phyloP scores from a whole-genome alignment of 2,888 invertebrate species.

The Geotrupes spiniger region DNA sequence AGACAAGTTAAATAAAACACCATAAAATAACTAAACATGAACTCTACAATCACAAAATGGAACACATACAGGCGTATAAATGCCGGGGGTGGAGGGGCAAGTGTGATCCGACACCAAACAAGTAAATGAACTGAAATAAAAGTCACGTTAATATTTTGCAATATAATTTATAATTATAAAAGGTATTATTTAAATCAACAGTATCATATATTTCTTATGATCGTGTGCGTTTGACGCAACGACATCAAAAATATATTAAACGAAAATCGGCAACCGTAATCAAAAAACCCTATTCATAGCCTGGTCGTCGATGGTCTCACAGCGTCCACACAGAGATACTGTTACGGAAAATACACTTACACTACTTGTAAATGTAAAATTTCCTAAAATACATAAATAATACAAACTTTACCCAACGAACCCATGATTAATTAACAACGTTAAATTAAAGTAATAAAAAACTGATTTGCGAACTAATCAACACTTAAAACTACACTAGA shows the following conservation, averaged over 20 bases:
- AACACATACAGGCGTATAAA: conserved; percentile 11
- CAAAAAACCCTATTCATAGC: conserved; percentile 27
- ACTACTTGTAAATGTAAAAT: conserved; percentile 16
- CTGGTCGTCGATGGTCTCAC: conserved; percentile 25
- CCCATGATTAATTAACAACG: conserved; percentile 9
- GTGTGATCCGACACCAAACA: conserved; percentile 21
- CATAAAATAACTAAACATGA: conserved; percentile 17
- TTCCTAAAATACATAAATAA: conserved; percentile 16
- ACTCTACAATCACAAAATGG: conserved; percentile 20
- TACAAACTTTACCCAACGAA: conserved; percentile 15
- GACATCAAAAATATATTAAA: conserved; percentile 19
- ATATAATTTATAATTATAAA: conserved; percentile 22
- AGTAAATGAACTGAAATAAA: conserved; percentile 22
- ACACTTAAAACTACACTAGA: conserved; percentile 27
- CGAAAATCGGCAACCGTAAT: conserved; percentile 21
- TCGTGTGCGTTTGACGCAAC: conserved; percentile 14
- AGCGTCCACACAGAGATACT: no score
- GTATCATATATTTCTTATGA: not conserved
- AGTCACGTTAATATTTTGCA: conserved; percentile 21
- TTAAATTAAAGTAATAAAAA: conserved; percentile 18
- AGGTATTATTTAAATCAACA: not conserved
- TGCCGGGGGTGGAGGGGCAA: conserved; percentile 9
- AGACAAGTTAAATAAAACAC: conserved; percentile 13
- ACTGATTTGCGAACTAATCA: conserved; percentile 18
- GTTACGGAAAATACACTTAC: conserved; percentile 14